Conservation (phyloP, 2,797 vertebrate genomes). For the Nannoperca australis region DNA sequence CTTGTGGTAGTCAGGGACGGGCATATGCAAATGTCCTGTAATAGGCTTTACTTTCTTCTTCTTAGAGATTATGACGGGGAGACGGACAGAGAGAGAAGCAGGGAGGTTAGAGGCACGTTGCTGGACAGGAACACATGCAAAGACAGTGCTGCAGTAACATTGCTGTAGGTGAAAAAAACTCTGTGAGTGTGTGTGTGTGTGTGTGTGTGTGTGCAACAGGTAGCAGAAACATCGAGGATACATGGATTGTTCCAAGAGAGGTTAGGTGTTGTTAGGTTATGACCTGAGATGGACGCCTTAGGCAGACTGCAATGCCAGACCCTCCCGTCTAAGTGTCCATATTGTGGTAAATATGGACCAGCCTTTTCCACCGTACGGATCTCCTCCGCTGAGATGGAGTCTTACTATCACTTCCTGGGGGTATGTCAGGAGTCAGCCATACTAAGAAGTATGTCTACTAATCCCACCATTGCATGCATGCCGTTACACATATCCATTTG, state of each 20-base stretch:
- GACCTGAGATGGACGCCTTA: conserved; percentile 36
- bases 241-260: conserved; percentile 12
- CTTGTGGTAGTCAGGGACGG: conserved; percentile 10
- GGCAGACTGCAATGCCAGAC: conserved; percentile 51
- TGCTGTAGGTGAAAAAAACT: not conserved
- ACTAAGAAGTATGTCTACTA: conserved; percentile 79
- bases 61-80: conserved; percentile 57
- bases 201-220: conserved; percentile 25
- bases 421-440: conserved; percentile 82
- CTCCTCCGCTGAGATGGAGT: conserved; percentile 91
- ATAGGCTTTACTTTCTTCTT: conserved; percentile 62
- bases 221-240: conserved; percentile 8
- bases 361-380: conserved; percentile 87
- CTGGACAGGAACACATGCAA: not conserved
- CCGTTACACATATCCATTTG: not conserved
- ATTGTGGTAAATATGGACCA: conserved; percentile 78
- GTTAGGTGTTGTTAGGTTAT: not conserved
- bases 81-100: conserved; percentile 20
- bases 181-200: conserved; percentile 22
- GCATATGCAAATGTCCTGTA: conserved; percentile 52
- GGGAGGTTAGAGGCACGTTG: conserved; percentile 32
- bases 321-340: conserved; percentile 77
- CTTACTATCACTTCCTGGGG: conserved; percentile 87
- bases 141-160: conserved; percentile 11
- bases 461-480: not conserved